Evolutionary conservation across 2,888 invertebrate species (phyloP).

Genomic region (Pedicia rivosa): DNA sequence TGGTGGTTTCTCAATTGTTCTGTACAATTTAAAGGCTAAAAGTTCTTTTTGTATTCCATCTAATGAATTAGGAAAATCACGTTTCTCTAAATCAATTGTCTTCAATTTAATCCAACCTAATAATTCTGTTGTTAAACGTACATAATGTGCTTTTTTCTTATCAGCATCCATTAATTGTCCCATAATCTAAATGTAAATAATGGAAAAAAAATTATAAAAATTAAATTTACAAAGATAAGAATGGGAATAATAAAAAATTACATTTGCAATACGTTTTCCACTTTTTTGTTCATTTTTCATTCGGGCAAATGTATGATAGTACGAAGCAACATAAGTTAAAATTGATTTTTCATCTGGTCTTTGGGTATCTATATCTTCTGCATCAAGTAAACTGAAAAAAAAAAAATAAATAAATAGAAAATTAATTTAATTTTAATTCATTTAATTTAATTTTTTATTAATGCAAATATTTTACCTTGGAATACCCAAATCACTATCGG

Average conservation of each 20-base stretch:
- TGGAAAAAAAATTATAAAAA: too few species aligned
- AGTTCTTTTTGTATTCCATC: conserved; percentile 89
- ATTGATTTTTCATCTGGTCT: conserved; percentile 97
- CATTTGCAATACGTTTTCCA: conserved; percentile 92
- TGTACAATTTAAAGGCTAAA: conserved; percentile 82
- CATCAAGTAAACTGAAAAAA: conserved; percentile 73
- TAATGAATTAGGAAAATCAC: conserved; percentile 84
- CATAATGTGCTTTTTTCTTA: conserved; percentile 79
- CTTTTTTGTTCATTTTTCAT: conserved; percentile 99
- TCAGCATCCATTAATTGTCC: conserved; percentile 93
- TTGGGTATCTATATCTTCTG: conserved; percentile 90
- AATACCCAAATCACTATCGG: conserved; percentile 84
- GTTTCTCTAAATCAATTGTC: conserved; percentile 63
- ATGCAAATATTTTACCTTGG: too few species aligned
- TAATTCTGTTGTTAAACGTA: conserved; percentile 64
- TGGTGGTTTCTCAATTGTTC: conserved; percentile 95
- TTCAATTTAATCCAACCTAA: conserved; percentile 88
- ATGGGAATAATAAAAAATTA: conserved; percentile 3
- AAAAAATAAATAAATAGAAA: too few species aligned
- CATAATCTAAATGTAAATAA: conserved; percentile 55
- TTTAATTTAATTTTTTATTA: not conserved
- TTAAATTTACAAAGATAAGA: too few species aligned
- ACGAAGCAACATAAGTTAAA: conserved; percentile 96
- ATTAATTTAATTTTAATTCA: too few species aligned
- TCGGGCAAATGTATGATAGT: conserved; percentile 97